Evolutionary conservation across 1,140 invertebrate species (phyloP).

Genomic region (Helicoverpa armigera): DNA sequence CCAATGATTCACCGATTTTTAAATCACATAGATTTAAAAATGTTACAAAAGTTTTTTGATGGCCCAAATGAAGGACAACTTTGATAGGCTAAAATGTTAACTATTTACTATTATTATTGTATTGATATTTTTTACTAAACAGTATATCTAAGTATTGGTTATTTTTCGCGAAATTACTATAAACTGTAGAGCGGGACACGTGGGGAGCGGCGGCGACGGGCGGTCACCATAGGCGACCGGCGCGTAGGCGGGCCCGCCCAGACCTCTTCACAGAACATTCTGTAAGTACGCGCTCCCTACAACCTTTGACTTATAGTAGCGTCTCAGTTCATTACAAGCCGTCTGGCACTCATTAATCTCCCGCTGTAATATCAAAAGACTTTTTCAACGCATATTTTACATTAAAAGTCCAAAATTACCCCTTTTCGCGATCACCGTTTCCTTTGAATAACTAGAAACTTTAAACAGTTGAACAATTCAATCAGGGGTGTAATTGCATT

Average conservation of each 20-base stretch:
- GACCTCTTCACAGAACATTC: slow-evolving; percentile 50
- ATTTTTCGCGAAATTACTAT: slow-evolving; percentile 15
- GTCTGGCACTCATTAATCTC: background rate
- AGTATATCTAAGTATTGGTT: background rate
- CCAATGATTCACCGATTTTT: no score
- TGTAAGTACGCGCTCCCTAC: slow-evolving; percentile 50
- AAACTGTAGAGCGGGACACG: slow-evolving; percentile 41
- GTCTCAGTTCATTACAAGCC: slow-evolving; percentile 21
- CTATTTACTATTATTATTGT: no score
- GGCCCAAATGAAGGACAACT: no score
- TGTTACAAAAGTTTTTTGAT: no score
- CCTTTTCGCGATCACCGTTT: background rate
- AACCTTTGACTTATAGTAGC: slow-evolving; percentile 55
- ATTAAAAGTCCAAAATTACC: background rate
- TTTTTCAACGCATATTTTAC: background rate
- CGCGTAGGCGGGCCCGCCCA: slow-evolving; percentile 57
- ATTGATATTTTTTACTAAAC: background rate
- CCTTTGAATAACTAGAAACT: background rate
- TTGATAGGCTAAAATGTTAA: no score
- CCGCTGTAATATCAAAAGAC: background rate
- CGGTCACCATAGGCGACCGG: slow-evolving; percentile 52
- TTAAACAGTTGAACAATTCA: slow-evolving; percentile 41
- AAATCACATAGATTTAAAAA: no score
- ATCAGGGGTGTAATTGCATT: slow-evolving; percentile 62
- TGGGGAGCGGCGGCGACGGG: slow-evolving; percentile 67